phyloP scores from a whole-genome alignment of 1,140 invertebrate genomes.

The Penaeus indicus region DNA sequence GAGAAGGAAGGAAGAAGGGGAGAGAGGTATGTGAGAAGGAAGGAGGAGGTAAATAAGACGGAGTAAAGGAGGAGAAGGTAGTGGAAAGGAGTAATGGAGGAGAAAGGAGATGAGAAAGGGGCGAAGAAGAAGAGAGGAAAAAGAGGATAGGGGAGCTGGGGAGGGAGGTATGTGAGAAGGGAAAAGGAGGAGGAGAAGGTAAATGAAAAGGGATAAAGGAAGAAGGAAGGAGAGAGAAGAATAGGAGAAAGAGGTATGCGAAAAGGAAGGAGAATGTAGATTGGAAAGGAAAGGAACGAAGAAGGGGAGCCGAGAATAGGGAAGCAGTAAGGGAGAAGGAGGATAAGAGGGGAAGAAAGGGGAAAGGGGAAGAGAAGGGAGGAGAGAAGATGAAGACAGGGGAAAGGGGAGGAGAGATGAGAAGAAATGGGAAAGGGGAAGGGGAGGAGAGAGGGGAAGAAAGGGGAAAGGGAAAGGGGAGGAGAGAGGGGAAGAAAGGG shows the following conservation, averaged over 20 bases:
- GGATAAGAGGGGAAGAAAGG: too few relatives aligned
- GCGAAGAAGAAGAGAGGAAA: constrained; percentile 1
- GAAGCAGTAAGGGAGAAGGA: background rate
- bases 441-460: background rate
- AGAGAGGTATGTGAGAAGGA: background rate
- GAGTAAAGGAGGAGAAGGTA: background rate
- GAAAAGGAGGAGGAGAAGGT: background rate
- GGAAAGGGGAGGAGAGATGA: background rate
- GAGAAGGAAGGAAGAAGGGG: background rate
- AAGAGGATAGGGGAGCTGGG: background rate
- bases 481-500: too few relatives aligned
- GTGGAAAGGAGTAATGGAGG: background rate
- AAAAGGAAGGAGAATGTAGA: background rate
- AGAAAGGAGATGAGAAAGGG: background rate
- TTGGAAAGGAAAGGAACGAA: background rate
- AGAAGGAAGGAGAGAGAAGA: background rate
- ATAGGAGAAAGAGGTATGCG: background rate
- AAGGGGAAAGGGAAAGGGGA: too few relatives aligned
- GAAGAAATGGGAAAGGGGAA: background rate
- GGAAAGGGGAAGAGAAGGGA: too few relatives aligned
- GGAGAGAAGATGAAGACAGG: background rate
- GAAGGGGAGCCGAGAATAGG: background rate
- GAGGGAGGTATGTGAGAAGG: too few relatives aligned
- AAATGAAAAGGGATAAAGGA: background rate
- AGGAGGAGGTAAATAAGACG: background rate